Evolutionary conservation across 2,113 vertebrate genomes (phyloP).

Genomic region (Macrotus californicus): DNA sequence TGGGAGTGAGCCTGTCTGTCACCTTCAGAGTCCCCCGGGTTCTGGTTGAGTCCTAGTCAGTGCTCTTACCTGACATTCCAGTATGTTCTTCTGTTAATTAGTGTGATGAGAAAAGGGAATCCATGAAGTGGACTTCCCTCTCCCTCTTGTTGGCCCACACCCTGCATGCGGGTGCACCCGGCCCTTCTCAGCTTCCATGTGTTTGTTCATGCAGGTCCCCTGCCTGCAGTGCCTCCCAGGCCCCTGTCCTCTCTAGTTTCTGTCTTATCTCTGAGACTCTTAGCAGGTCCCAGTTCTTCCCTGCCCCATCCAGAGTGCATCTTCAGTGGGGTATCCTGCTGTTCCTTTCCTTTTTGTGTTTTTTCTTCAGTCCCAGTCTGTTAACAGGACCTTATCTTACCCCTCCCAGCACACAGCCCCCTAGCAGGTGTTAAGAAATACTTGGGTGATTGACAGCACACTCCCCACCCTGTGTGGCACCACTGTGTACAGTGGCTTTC

Average conservation of each 20-base stretch:
- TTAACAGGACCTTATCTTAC: neutral
- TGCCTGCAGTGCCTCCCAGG: neutral
- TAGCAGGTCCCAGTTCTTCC: neutral
- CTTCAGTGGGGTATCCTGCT: neutral
- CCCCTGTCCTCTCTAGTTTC: neutral
- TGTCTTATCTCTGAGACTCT: neutral
- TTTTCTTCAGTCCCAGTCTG: neutral
- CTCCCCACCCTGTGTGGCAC: fast-evolving
- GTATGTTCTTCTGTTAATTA: fast-evolving
- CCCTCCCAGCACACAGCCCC: neutral
- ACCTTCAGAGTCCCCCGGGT: fast-evolving
- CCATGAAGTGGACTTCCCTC: fast-evolving
- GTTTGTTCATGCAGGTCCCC: neutral
- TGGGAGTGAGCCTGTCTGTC: neutral
- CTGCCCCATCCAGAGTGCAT: neutral
- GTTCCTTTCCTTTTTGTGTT: neutral
- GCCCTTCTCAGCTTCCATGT: neutral
- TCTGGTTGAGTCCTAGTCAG: neutral
- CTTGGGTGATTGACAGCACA: neutral
- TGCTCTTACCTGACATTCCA: neutral
- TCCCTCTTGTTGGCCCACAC: neutral
- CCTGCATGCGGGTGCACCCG: neutral
- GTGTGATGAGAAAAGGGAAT: neutral
- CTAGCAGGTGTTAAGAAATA: neutral
- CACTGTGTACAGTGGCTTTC: neutral